Evolutionary conservation across 2,888 invertebrate species (phyloP).

Genomic region (Carpatolechia fugitivella): DNA sequence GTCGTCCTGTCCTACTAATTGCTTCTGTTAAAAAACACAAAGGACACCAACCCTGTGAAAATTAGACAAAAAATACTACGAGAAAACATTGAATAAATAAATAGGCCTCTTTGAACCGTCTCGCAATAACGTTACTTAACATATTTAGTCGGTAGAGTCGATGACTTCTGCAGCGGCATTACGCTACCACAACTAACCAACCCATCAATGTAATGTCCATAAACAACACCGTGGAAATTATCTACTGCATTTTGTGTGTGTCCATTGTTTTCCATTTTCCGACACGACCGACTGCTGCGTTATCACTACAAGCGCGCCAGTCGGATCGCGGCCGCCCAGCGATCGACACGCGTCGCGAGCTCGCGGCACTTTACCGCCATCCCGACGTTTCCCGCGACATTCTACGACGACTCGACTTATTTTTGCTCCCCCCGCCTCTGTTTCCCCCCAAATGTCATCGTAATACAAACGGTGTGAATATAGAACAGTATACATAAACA

Average conservation of each 20-base stretch:
- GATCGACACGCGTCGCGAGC: slow-evolving; percentile 52
- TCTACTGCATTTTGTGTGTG: slow-evolving; percentile 37
- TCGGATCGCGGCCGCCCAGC: slow-evolving; percentile 50
- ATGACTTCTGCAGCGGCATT: neutral
- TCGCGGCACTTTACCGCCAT: slow-evolving; percentile 27
- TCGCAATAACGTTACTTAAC: too few species aligned
- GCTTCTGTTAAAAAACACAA: too few species aligned
- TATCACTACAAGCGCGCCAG: slow-evolving; percentile 63
- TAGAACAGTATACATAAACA: slow-evolving; percentile 57
- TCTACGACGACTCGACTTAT: slow-evolving; percentile 35
- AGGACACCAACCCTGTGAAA: too few species aligned
- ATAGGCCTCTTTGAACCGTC: too few species aligned
- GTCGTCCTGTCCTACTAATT: too few species aligned
- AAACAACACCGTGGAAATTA: neutral
- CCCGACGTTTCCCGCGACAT: slow-evolving; percentile 53
- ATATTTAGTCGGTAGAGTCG: neutral
- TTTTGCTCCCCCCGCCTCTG: slow-evolving; percentile 31
- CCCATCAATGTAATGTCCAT: slow-evolving; percentile 3
- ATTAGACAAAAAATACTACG: too few species aligned
- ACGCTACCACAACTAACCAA: too few species aligned
- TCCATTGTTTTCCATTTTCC: slow-evolving; percentile 70
- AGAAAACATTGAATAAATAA: too few species aligned
- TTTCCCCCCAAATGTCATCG: slow-evolving; percentile 55
- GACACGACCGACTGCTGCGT: slow-evolving; percentile 50
- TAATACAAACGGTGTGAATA: slow-evolving; percentile 40